phyloP scores from a whole-genome alignment of 2,888 invertebrate genomes.

The Eucera pruinosa region DNA sequence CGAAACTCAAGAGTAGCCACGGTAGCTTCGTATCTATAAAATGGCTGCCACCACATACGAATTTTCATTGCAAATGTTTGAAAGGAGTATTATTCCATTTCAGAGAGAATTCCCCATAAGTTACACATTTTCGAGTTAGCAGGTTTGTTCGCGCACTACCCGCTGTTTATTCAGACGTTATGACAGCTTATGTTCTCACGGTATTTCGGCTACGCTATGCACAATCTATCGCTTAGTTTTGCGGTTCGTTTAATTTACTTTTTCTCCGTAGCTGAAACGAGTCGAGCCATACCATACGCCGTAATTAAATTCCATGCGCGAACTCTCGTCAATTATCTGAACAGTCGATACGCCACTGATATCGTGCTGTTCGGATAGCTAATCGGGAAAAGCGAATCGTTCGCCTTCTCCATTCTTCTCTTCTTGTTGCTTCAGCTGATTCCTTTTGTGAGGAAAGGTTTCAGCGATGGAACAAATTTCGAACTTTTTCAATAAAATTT shows the following conservation, averaged over 20 bases:
- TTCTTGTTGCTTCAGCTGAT: not conserved
- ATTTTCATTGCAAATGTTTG: conserved; percentile 17
- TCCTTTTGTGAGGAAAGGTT: not conserved
- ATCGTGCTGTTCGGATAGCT: conserved; percentile 8
- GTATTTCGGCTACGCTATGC: conserved; percentile 14
- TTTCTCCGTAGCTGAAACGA: conserved; percentile 9
- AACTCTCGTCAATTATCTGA: conserved; percentile 34
- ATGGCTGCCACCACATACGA: not conserved
- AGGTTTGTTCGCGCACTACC: not conserved
- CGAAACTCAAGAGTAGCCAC: not conserved
- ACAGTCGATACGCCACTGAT: conserved; percentile 34
- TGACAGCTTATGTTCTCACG: conserved; percentile 11
- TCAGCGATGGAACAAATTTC: not conserved
- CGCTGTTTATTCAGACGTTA: conserved; percentile 39
- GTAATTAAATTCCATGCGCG: conserved; percentile 51
- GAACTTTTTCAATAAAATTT: no score
- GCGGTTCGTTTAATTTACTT: conserved; percentile 39
- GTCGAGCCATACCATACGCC: not conserved
- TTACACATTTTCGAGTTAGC: not conserved
- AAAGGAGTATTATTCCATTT: conserved; percentile 22
- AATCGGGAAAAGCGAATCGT: not conserved
- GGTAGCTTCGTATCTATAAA: not conserved
- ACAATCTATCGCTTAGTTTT: conserved; percentile 32
- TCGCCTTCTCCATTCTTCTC: not conserved
- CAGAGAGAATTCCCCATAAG: not conserved